These are phyloP conservation scores for Sebastes hubbsi DNA, from an alignment of 2,797 vertebrate species.

Conservation along the genomic window DNA sequence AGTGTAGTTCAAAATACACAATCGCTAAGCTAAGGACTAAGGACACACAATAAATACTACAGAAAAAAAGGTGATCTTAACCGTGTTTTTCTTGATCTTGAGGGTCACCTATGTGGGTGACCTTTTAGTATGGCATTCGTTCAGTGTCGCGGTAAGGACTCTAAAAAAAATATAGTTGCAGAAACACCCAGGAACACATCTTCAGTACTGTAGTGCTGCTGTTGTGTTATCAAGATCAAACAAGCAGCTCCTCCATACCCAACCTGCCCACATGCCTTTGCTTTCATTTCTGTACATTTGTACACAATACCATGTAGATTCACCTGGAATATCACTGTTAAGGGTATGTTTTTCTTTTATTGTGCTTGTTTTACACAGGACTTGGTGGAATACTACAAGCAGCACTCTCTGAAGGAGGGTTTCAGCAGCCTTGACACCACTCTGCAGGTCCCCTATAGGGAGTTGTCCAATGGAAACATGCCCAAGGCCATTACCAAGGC, in stretches of 20 bases:
- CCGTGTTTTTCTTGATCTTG: too few species aligned
- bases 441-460: slow-evolving; percentile 90
- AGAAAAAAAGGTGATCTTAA: too few species aligned
- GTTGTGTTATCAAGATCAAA: slow-evolving; percentile 3
- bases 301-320: background rate
- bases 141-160: too few species aligned
- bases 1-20: too few species aligned
- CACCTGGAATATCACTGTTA: background rate
- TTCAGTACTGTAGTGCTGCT: background rate
- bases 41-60: too few species aligned
- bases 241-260: background rate
- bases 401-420: slow-evolving; percentile 93
- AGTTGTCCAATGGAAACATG: slow-evolving; percentile 80
- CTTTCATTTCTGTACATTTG: slow-evolving; percentile 1
- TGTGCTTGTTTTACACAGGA: slow-evolving; percentile 81
- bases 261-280: background rate
- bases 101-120: too few species aligned
- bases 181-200: too few species aligned
- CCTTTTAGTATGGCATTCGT: too few species aligned
- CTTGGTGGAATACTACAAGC: slow-evolving; percentile 91
- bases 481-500: slow-evolving; percentile 80
- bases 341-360: background rate
- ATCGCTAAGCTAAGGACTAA: too few species aligned
- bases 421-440: slow-evolving; percentile 94
- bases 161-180: too few species aligned